These are phyloP conservation scores for Apamea monoglypha DNA, from an alignment of 2,888 invertebrate genomes.

Conservation along the genomic window DNA sequence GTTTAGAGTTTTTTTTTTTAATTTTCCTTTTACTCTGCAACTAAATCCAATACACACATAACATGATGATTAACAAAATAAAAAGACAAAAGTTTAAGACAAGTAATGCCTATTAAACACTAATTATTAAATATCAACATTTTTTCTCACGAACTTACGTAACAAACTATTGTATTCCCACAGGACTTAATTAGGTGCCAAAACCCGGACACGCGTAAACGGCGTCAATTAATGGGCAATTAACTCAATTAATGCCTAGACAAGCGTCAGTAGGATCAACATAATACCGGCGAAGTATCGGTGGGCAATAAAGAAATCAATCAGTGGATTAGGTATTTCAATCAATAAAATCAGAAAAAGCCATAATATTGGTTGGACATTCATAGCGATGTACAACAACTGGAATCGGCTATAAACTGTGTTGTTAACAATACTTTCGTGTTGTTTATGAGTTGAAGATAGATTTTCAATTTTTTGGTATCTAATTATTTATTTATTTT, in stretches of 20 bases:
- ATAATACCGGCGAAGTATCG: conserved; percentile 80
- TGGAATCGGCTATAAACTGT: conserved; percentile 68
- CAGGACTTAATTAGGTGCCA: conserved; percentile 87
- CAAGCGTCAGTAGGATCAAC: conserved; percentile 85
- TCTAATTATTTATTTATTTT: not conserved
- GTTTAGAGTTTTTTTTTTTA: not conserved
- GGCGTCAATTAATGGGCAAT: conserved; percentile 86
- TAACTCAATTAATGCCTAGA: conserved; percentile 86
- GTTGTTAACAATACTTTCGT: not conserved
- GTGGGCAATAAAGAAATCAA: conserved; percentile 90
- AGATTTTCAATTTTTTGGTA: not conserved
- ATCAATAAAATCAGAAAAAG: conserved; percentile 89
- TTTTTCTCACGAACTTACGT: conserved; percentile 68
- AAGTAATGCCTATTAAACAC: conserved; percentile 57
- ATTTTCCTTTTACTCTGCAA: not conserved
- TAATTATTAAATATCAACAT: conserved; percentile 61
- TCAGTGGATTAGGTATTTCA: conserved; percentile 89
- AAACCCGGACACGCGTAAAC: conserved; percentile 86
- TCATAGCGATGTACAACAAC: conserved; percentile 70
- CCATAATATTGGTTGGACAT: conserved; percentile 80
- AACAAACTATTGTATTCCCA: conserved; percentile 78
- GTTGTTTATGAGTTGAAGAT: not conserved
- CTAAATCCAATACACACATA: not conserved
- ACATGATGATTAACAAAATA: conserved; percentile 12
- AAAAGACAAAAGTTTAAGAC: conserved; percentile 30